phyloP scores from a whole-genome alignment of 1,140 invertebrate species.

The Grapholita molesta region DNA sequence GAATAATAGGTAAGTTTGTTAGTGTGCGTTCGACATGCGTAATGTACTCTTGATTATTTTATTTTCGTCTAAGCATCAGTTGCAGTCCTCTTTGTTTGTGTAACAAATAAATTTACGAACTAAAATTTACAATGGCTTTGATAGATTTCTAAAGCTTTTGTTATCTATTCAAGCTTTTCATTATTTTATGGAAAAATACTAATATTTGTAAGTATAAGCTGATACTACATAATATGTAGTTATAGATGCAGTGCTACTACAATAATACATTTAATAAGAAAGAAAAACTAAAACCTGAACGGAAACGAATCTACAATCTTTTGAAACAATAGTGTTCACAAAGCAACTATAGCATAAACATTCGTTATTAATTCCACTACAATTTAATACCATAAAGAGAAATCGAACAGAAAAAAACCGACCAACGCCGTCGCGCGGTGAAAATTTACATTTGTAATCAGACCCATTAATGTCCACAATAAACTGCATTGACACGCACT shows the following conservation, averaged over 20 bases:
- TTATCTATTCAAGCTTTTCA: neutral
- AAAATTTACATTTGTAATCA: constrained; percentile 78
- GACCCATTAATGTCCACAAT: constrained; percentile 75
- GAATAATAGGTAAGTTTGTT: constrained; percentile 64
- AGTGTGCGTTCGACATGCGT: constrained; percentile 35
- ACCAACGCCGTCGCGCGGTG: constrained; percentile 71
- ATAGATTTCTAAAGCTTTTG: neutral
- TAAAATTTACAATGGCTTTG: neutral
- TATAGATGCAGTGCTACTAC: neutral
- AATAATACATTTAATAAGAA: neutral
- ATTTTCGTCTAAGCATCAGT: constrained; percentile 33
- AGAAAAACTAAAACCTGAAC: constrained; percentile 2
- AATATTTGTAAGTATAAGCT: too few relatives aligned
- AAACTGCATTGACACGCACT: constrained; percentile 72
- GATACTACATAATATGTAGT: neutral
- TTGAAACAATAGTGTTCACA: constrained; percentile 24
- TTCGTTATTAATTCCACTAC: constrained; percentile 61
- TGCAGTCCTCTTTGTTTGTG: constrained; percentile 18
- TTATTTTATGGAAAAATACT: too few relatives aligned
- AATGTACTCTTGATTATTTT: constrained; percentile 31
- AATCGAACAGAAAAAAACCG: constrained; percentile 67
- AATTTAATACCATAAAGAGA: constrained; percentile 74
- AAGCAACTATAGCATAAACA: constrained; percentile 43
- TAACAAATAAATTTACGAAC: constrained; percentile 13
- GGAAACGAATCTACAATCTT: constrained; percentile 20